Percentiles rank a stretch among this genome's conserved stretches.
Conservation (phyloP, 2,888 invertebrate genomes). For the Aethes cnicana region DNA sequence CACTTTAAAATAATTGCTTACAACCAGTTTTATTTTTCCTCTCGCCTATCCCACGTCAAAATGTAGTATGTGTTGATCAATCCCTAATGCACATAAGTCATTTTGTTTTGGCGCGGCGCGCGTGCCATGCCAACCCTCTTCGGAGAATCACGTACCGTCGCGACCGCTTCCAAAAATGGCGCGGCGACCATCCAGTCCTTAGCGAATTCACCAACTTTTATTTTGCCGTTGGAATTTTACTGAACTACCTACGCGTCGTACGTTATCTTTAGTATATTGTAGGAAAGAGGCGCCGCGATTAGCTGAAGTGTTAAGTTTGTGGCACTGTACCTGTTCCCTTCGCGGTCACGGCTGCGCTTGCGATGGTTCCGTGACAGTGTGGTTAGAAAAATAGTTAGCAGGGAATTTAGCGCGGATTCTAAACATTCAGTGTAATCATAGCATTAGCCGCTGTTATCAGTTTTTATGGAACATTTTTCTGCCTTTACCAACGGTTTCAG, state of each 20-base stretch:
- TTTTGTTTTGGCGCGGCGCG: too few relatives aligned
- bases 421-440: background rate
- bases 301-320: slow-evolving; percentile 15
- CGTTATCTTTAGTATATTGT: background rate
- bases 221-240: slow-evolving; percentile 17
- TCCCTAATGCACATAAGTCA: background rate
- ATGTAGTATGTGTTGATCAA: slow-evolving; percentile 32
- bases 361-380: slow-evolving; percentile 32
- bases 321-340: slow-evolving; percentile 27
- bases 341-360: slow-evolving; percentile 40
- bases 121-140: slow-evolving; percentile 25
- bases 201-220: slow-evolving; percentile 24
- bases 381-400: slow-evolving; percentile 29
- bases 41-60: slow-evolving; percentile 9
- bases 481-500: background rate
- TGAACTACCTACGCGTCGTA: background rate
- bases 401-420: background rate
- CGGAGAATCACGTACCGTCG: slow-evolving; percentile 32
- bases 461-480: too few relatives aligned
- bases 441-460: background rate
- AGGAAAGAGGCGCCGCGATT: slow-evolving; percentile 5
- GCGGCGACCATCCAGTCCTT: slow-evolving; percentile 39
- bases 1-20: slow-evolving; percentile 22
- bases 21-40: slow-evolving; percentile 28
- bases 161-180: slow-evolving; percentile 55